Evolutionary conservation across 1,140 invertebrate species (phyloP), one percentile per base, ranked within the genome.

Genomic region (Campoletis sonorensis): DNA sequence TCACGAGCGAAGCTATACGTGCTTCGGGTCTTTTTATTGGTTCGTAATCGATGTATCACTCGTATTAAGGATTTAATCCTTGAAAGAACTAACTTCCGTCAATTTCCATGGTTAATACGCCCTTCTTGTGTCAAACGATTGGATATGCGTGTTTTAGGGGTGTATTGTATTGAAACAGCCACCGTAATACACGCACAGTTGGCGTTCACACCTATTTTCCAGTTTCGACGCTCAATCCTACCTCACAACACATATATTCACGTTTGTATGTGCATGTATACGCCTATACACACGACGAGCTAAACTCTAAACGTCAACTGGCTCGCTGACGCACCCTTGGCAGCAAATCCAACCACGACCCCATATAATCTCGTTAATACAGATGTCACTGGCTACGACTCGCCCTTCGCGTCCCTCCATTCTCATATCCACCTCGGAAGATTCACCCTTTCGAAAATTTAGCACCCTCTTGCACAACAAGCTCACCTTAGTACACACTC

Each of bases 291-390:
- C 30, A 33, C 30, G 30, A 33, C 2, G 7, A 33, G 30, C 30
- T 7, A 54, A 81, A 61, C 71, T n/a, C n/a, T 73, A 76, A 75
- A 73, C 76, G 61, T 81, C 30, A 18, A 37, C 40, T 26, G 13
- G 40, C 37, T 27, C 23, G 21, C 26, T 45, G 67, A 67, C 61
- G 64, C 77, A 54, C 68, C 77, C 77, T 71, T 68, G 45, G 27
- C 61, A 73, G 71, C 61, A 81, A 68, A 72, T 75, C 67, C 75
- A 58, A 54, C 73, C 80, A 85, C 83, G 81, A 80, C 79, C 79
- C 82, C 68, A 84, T 85, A 67, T 67, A 82, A 85, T 82, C 84
- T 80, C 80, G 84, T 79, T 85, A 85, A 85, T 85, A 85, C 84
- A 85, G 84, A 85, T 85, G 84, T 85, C 84, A 85, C 79, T 79